Conservation (phyloP, 1,140 invertebrate genomes). For the Diorhabda elongata region DNA sequence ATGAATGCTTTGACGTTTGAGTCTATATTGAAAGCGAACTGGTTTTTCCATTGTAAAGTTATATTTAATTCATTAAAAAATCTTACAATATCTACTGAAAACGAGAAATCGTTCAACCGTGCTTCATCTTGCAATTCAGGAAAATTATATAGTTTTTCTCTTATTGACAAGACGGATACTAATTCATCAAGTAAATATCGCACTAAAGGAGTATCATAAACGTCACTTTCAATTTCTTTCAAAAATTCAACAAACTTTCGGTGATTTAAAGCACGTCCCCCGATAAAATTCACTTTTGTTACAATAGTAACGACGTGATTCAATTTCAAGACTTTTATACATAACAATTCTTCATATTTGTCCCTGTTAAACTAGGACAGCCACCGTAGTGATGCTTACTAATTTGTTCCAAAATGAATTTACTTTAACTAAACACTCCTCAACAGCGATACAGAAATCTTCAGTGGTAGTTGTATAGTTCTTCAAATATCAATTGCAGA, state of each 20-base stretch:
- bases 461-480: too few relatives aligned
- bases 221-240: neutral
- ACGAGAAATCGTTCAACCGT: conserved; percentile 14
- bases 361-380: too few relatives aligned
- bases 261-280: neutral
- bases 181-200: neutral
- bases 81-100: conserved; percentile 17
- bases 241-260: neutral
- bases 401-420: too few relatives aligned
- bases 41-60: conserved; percentile 20
- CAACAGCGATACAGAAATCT: too few relatives aligned
- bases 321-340: too few relatives aligned
- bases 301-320: too few relatives aligned
- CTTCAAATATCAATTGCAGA: too few relatives aligned
- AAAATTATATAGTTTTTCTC: neutral
- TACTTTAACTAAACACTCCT: too few relatives aligned
- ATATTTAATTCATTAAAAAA: conserved; percentile 22
- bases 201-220: neutral
- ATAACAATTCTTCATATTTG: too few relatives aligned
- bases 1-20: conserved; percentile 21
- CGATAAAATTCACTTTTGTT: too few relatives aligned
- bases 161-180: neutral
- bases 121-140: conserved; percentile 8
- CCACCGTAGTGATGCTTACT: too few relatives aligned
- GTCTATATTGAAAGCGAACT: conserved; percentile 21